phyloP scores from a whole-genome alignment of 2,113 vertebrate species.

The Dipodomys merriami region DNA sequence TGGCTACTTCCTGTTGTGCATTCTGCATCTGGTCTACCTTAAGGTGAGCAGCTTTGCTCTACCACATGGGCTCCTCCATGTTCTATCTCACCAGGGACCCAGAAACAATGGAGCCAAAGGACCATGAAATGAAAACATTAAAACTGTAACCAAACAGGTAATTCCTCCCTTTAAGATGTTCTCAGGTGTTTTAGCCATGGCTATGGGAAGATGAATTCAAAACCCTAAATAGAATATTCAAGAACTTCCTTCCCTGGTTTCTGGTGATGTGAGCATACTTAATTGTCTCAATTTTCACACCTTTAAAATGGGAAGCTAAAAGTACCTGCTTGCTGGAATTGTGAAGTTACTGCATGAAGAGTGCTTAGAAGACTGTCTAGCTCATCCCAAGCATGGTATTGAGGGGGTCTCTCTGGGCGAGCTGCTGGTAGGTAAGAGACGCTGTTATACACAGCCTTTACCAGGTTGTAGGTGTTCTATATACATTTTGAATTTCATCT shows the following conservation, averaged over 20 bases:
- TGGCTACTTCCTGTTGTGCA: neutral
- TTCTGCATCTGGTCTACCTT: neutral
- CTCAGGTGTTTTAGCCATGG: neutral
- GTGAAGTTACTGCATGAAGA: neutral
- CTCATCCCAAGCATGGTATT: neutral
- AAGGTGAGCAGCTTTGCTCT: neutral
- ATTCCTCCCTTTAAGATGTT: neutral
- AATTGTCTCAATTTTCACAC: neutral
- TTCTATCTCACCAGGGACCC: neutral
- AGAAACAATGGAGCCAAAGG: neutral
- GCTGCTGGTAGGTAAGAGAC: no score
- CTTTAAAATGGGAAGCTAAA: neutral
- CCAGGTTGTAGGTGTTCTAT: neutral
- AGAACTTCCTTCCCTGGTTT: neutral
- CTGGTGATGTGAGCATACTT: neutral
- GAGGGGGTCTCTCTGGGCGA: neutral
- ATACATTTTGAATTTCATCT: neutral
- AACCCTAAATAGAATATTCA: neutral
- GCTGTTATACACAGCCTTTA: neutral
- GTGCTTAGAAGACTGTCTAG: neutral
- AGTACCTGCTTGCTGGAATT: neutral
- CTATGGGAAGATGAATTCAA: neutral
- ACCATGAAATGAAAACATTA: neutral
- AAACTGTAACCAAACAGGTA: neutral
- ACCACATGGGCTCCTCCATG: neutral